phyloP scores from a whole-genome alignment of 2,113 vertebrate species.

The Grammomys dolichurus region DNA sequence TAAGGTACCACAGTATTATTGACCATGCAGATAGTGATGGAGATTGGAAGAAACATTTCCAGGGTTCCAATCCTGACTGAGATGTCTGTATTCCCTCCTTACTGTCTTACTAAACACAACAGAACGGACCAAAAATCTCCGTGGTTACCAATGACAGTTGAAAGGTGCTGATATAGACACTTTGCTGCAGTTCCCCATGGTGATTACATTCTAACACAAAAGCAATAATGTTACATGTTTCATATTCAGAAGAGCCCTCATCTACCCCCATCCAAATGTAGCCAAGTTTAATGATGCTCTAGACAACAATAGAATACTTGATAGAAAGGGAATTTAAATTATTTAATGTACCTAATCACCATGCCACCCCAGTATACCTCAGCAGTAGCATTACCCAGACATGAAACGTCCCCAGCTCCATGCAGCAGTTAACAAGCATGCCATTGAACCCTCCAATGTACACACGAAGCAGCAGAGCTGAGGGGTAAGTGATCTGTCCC shows the following conservation, averaged over 20 bases:
- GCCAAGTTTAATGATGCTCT: background rate
- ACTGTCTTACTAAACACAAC: background rate
- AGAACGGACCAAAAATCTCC: background rate
- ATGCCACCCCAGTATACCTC: background rate
- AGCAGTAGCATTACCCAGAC: background rate
- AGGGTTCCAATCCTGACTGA: background rate
- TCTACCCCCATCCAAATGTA: conserved; percentile 17
- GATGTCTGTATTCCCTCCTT: background rate
- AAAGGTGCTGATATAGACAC: conserved; percentile 27
- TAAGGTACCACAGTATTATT: background rate
- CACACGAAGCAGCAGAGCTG: background rate
- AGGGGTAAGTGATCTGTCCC: background rate
- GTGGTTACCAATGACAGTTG: conserved; percentile 4
- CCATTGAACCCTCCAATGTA: background rate
- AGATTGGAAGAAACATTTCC: background rate
- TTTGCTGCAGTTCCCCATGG: conserved; percentile 11
- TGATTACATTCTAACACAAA: conserved; percentile 27
- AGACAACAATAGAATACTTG: conserved; percentile 4
- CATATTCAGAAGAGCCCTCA: conserved; percentile 24
- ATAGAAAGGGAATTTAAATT: conserved; percentile 20
- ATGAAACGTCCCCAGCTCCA: background rate
- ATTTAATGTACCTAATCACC: background rate
- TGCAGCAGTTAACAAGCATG: background rate
- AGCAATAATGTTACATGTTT: background rate
- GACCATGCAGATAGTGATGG: background rate